Conservation (phyloP, 2,888 invertebrate species). For the Eilema sororculum region DNA sequence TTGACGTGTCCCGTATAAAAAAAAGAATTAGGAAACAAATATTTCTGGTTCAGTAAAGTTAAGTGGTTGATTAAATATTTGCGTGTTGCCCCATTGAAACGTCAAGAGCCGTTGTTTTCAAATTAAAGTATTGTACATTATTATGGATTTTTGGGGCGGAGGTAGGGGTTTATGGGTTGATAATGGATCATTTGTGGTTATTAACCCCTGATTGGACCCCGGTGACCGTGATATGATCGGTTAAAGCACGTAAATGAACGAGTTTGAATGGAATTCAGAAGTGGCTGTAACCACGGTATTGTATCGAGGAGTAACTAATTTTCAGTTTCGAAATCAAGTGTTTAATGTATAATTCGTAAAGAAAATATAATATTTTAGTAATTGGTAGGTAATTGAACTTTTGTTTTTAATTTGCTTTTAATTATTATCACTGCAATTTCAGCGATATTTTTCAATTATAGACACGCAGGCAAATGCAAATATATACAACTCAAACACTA, state of each 20-base stretch:
- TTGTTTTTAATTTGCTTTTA: too few relatives aligned
- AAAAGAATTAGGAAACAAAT: background rate
- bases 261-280: background rate
- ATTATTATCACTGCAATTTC: too few relatives aligned
- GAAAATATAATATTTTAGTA: too few relatives aligned
- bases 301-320: background rate
- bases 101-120: slow-evolving; percentile 2
- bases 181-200: slow-evolving; percentile 6
- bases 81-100: slow-evolving; percentile 9
- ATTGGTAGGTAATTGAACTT: too few relatives aligned
- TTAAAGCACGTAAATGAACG: background rate
- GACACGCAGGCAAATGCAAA: too few relatives aligned
- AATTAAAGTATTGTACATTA: slow-evolving; percentile 5
- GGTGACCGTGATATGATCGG: background rate
- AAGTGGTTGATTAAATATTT: slow-evolving; percentile 14
- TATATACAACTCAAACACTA: too few relatives aligned
- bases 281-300: background rate
- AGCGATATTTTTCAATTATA: too few relatives aligned
- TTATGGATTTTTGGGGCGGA: slow-evolving; percentile 6
- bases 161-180: slow-evolving; percentile 9
- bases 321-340: background rate
- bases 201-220: background rate
- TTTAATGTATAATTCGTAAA: too few relatives aligned
- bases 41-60: background rate
- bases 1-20: too few relatives aligned